A percentile compares a stretch with the other conserved stretches of the same genome.
Conservation (phyloP, 2,113 vertebrate species). For the Pedionomus torquatus region DNA sequence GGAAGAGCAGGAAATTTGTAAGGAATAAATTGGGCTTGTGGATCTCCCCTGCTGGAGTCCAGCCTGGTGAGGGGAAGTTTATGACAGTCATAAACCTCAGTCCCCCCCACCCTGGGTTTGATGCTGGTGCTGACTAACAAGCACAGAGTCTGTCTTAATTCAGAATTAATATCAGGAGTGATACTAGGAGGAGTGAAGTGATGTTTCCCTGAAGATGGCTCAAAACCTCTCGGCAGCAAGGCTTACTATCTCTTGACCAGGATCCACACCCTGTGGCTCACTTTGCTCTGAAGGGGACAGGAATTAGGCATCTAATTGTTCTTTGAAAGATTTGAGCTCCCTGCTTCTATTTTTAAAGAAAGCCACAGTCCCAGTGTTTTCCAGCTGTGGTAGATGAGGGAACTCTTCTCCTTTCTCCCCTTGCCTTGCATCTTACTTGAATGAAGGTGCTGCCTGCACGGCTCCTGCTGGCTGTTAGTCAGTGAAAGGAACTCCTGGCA, state of each 20-base stretch:
- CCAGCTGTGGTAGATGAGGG: rapidly evolving
- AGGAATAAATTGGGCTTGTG: neutral
- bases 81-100: neutral
- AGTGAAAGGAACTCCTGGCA: neutral
- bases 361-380: neutral
- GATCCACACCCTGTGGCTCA: neutral
- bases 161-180: rapidly evolving
- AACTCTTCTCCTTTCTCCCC: neutral
- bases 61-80: neutral
- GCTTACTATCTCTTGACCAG: neutral
- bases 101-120: neutral
- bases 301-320: neutral
- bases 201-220: neutral
- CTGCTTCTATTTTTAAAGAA: neutral
- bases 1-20: neutral
- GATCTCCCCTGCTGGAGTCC: neutral
- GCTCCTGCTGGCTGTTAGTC: neutral
- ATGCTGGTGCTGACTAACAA: neutral
- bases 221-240: neutral
- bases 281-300: neutral
- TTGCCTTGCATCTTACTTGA: neutral
- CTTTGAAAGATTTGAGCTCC: neutral
- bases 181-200: neutral
- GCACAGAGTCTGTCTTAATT: neutral
- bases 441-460: rapidly evolving